Evolutionary conservation across 64 coral and sea anemone species (phyloP).

Genomic region (Montipora cactus): DNA sequence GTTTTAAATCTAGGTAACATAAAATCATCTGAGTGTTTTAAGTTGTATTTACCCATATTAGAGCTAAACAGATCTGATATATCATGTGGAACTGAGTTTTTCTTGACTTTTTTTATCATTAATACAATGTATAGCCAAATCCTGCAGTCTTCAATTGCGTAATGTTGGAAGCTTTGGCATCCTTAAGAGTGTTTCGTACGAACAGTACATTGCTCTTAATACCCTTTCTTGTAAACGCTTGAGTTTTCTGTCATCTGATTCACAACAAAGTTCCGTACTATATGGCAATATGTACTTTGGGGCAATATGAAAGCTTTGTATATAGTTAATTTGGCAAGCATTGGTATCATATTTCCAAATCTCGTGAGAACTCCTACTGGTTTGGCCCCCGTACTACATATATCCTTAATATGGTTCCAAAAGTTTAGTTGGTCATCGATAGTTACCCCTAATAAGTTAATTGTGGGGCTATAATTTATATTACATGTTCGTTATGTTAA

Average conservation of each 20-base stretch:
- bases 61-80: not conserved
- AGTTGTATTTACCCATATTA: not conserved
- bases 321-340: not conserved
- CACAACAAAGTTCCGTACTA: conserved; percentile 7
- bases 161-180: not conserved
- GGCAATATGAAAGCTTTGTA: conserved; percentile 42
- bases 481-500: no score
- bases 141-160: not conserved
- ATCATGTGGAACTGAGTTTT: not conserved
- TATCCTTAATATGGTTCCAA: no score
- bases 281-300: conserved; percentile 34
- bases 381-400: no score
- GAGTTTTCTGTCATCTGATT: conserved; percentile 22
- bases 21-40: not conserved
- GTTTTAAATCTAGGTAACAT: no score
- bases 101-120: not conserved
- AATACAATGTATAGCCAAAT: not conserved
- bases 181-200: conserved; percentile 4
- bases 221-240: conserved; percentile 19
- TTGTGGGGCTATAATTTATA: no score
- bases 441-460: no score
- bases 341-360: conserved; percentile 17
- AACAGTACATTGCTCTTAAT: not conserved
- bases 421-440: no score
- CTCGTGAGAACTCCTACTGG: not conserved